Evolutionary conservation across 1,140 invertebrate genomes (phyloP).

Genomic region (Euwallacea similis): DNA sequence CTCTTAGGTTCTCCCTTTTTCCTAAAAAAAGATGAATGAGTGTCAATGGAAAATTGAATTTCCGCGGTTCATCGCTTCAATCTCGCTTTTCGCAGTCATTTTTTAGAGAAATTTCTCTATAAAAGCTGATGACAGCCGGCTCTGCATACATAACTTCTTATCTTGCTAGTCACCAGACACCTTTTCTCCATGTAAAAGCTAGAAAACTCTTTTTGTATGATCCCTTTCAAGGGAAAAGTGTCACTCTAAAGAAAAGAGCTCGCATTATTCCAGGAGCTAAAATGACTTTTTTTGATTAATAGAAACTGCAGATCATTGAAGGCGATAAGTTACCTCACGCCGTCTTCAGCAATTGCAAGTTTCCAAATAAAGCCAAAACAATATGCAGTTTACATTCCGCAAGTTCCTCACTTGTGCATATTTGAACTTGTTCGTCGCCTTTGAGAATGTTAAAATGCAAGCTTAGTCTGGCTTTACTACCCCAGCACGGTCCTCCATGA

Average conservation of each 20-base stretch:
- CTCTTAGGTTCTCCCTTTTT: slow-evolving; percentile 32
- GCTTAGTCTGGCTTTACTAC: slow-evolving; percentile 4
- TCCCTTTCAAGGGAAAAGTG: slow-evolving; percentile 8
- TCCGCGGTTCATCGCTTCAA: slow-evolving; percentile 61
- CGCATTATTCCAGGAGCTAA: too few relatives aligned
- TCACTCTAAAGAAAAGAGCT: neutral
- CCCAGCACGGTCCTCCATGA: slow-evolving; percentile 3
- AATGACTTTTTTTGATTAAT: too few relatives aligned
- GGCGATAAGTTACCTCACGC: too few relatives aligned
- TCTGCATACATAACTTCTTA: slow-evolving; percentile 46
- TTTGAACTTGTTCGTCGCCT: too few relatives aligned
- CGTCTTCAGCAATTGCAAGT: too few relatives aligned
- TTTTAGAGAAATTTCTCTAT: slow-evolving; percentile 48
- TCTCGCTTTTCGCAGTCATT: slow-evolving; percentile 49
- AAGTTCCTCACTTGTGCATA: too few relatives aligned
- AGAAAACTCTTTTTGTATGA: slow-evolving; percentile 24
- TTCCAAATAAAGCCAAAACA: too few relatives aligned
- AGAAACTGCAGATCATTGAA: too few relatives aligned
- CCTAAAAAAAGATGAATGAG: slow-evolving; percentile 53
- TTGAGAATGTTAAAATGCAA: slow-evolving; percentile 9
- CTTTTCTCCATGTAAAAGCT: slow-evolving; percentile 39
- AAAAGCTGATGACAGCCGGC: slow-evolving; percentile 47
- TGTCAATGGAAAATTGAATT: slow-evolving; percentile 61
- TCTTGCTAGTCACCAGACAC: slow-evolving; percentile 44
- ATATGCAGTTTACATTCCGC: too few relatives aligned